Percentiles rank a stretch among this genome's conserved stretches.
These are phyloP conservation scores for Timema cristinae DNA, from an alignment of 2,888 invertebrate genomes.

Conservation along the genomic window DNA sequence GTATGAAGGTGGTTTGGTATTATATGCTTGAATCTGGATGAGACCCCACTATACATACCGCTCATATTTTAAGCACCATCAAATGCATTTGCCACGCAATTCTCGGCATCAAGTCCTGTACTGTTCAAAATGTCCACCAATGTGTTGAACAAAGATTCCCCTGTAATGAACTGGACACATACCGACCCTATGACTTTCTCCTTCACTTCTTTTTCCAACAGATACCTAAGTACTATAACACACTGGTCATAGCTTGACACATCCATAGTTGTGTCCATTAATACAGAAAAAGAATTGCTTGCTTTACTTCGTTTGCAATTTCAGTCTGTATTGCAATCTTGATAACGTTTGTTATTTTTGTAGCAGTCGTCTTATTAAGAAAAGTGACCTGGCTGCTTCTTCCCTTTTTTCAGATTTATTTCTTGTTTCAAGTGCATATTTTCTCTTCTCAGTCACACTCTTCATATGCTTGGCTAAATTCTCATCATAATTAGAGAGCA, in stretches of 20 bases:
- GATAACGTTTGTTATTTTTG: too few relatives aligned
- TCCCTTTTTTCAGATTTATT: not conserved
- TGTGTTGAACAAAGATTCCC: not conserved
- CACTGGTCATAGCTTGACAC: constrained; percentile 2
- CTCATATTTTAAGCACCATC: constrained; percentile 11
- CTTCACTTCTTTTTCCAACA: not conserved
- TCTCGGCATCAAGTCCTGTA: not conserved
- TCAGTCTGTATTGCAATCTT: not conserved
- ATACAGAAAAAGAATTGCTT: not conserved
- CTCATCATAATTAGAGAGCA: not conserved
- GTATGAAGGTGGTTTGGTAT: not conserved
- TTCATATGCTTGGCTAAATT: too few relatives aligned
- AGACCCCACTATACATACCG: not conserved
- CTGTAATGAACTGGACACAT: not conserved
- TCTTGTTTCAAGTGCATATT: not conserved
- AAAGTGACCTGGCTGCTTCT: not conserved
- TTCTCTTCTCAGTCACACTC: constrained; percentile 7
- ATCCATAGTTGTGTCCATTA: not conserved
- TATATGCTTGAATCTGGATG: not conserved
- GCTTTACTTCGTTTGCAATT: not conserved
- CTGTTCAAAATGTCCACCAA: not conserved
- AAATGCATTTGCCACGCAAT: not conserved
- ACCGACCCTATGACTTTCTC: not conserved
- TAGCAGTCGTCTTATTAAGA: not conserved
- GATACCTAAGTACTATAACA: not conserved